These are phyloP conservation scores for Cyclargus thomasi DNA, from an alignment of 1,140 invertebrate species.

Conservation along the genomic window DNA sequence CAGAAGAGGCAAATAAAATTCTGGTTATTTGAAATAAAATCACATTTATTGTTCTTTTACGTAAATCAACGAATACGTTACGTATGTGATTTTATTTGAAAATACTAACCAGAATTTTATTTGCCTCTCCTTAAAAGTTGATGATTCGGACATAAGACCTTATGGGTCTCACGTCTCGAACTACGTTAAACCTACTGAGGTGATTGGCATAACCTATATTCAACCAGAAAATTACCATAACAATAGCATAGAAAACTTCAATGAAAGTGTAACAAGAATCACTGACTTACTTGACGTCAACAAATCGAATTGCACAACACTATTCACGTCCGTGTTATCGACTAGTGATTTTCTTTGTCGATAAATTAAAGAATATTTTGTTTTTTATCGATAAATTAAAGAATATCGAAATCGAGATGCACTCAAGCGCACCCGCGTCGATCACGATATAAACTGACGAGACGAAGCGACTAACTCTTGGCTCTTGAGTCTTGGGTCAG, in stretches of 20 bases:
- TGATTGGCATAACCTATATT: neutral
- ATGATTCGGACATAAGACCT: too few species aligned
- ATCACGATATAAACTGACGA: neutral
- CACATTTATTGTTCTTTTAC: too few species aligned
- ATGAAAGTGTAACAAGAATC: neutral
- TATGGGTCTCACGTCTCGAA: too few species aligned
- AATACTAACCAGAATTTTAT: too few species aligned
- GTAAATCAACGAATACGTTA: too few species aligned
- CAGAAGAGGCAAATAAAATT: too few species aligned
- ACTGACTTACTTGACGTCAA: neutral
- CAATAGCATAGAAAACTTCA: neutral
- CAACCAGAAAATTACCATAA: neutral
- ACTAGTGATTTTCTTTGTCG: neutral
- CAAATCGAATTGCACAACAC: neutral
- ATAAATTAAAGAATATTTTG: neutral
- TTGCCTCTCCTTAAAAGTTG: too few species aligned
- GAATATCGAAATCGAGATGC: neutral
- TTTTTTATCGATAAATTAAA: neutral
- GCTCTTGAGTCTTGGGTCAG: neutral
- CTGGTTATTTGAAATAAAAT: too few species aligned
- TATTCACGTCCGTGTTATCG: neutral
- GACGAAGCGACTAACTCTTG: neutral
- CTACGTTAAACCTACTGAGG: neutral
- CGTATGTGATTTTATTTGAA: too few species aligned
- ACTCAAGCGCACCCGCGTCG: neutral